Base-by-base conservation (phyloP, 1,140 invertebrate genomes). In the Archegozetes longisetosus region DNA sequence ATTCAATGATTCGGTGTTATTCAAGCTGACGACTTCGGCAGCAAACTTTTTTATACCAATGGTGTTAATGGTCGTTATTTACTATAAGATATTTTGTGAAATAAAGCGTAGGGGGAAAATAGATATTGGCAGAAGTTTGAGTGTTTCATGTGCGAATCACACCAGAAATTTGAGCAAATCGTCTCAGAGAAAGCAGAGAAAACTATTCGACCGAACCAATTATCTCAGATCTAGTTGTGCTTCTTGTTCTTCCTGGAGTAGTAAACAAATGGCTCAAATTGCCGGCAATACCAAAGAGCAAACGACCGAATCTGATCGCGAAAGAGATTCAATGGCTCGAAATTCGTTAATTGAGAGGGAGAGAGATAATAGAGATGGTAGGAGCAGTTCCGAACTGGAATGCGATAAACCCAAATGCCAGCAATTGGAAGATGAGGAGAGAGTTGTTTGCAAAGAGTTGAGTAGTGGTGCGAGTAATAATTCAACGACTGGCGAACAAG, bases 41-140 rank as follows among this genome's bases (percentile, higher is more conserved):
- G 70, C 77, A 53, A 80, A 80, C 66, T 80, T 78, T 65, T 78
- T 78, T 64, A 68, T 79, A 17, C 78, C 78, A 2, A 70, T 78
- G 51, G 65, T 73, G 17, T 65, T 77, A 2, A 79, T 80, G 77
- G 74, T 78, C 28, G 69, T 70, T 46, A 64, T 79, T 3, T 79
- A 80, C 61, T 73, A 69, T 12, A 71, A 74, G 64, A 77, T 79
- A 28, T 79, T 76, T 64, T 69, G 71, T 55, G 76, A 76, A 61
- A 78, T 79, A 23, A 69, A 74, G 27, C 72, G 75, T 58, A 64
- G 76, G 6, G 75, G 73, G 0, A 68, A 72, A 55, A 70, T 75
- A 53, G 74, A 75, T 58, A 64, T 73, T 29, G 65, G 32, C 32
- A 6, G 32, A 17, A 40, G 32, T 40, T 17, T 40, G 32, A 40